A percentile compares a stretch with the other conserved stretches of the same genome.
Conservation (phyloP, 1,140 invertebrate genomes). For the Heliconius congener region DNA sequence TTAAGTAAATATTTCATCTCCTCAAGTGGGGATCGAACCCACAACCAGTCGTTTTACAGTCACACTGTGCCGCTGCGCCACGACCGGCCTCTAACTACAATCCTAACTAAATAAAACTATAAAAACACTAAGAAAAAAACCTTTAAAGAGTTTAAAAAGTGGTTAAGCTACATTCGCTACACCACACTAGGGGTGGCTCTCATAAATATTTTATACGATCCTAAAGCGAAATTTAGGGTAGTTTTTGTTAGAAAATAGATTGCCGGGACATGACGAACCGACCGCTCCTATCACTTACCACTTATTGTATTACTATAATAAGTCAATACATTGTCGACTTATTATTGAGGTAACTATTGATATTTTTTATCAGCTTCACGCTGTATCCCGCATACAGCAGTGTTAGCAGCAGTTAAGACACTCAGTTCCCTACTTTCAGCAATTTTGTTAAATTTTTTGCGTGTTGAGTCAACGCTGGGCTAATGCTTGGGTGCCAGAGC, state of each 20-base stretch:
- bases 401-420: too few species aligned
- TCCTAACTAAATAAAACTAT: neutral
- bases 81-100: too few species aligned
- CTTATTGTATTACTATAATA: constrained; percentile 19
- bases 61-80: too few species aligned
- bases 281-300: constrained; percentile 29
- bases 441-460: too few species aligned
- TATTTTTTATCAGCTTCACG: too few species aligned
- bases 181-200: constrained; percentile 40
- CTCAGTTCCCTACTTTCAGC: too few species aligned
- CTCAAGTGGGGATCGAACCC: too few species aligned
- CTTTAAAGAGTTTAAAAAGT: neutral
- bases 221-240: constrained; percentile 39
- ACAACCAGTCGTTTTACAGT: too few species aligned
- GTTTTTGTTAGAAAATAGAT: constrained; percentile 66
- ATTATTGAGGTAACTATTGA: constrained; percentile 15
- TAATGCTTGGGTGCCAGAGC: too few species aligned
- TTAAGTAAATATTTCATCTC: too few species aligned
- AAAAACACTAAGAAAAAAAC: neutral
- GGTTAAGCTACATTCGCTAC: constrained; percentile 5
- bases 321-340: neutral
- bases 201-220: constrained; percentile 68
- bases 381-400: too few species aligned
- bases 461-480: too few species aligned
- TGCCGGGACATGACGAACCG: constrained; percentile 48